Evolutionary conservation across 2,113 vertebrate genomes (phyloP), one percentile per base, ranked within the genome.

Genomic region (Channa maculata): DNA sequence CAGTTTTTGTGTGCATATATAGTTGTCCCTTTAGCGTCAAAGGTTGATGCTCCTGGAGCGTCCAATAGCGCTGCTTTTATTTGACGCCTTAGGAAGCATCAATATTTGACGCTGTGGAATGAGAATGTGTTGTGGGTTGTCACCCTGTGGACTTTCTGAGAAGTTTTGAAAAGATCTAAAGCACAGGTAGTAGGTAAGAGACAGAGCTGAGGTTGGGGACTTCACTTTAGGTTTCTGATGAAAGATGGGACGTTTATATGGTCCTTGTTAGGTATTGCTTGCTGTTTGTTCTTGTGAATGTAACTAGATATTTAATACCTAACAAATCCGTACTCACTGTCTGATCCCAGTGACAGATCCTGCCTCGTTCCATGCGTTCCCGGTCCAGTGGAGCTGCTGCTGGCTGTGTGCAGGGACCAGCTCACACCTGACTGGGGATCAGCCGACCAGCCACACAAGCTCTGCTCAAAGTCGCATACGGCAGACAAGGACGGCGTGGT

Each of bases 401-500:
- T 64, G 74, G 94, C 90, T 2, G 79, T 93, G 90, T 95, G 95
- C 69, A 96, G 93, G 8, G 93, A 93, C 96, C 96, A 97, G 0
- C 89, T 96, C 67, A 96, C 95, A 51, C 96, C 95, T 0, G 94
- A 96, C 80, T 93, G 94, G 0, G 93, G 93, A 76, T 99, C 97
- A 0, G 96, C 96, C 3, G 96, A 94, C 98, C 98, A 99, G 75
- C 96, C 96, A 36, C 98, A 99, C 85, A 97, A 70, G 60, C 91
- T 94, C 71, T 90, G 91, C 86, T 98, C 97, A 72, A 99, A 99
- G 90, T 97, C 97, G 85, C 98, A 99, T 11, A 97, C 96, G 62
- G 96, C 97, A 61, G 95, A 91, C 92, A n/a, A 80, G 61, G 93
- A 96, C 33, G 92, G 89, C 0, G 91, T 90, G 86, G 92, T 92